Percentiles rank a stretch among this genome's conserved stretches.
Conservation (phyloP, 2,797 vertebrate species). For the Podarcis lilfordi region DNA sequence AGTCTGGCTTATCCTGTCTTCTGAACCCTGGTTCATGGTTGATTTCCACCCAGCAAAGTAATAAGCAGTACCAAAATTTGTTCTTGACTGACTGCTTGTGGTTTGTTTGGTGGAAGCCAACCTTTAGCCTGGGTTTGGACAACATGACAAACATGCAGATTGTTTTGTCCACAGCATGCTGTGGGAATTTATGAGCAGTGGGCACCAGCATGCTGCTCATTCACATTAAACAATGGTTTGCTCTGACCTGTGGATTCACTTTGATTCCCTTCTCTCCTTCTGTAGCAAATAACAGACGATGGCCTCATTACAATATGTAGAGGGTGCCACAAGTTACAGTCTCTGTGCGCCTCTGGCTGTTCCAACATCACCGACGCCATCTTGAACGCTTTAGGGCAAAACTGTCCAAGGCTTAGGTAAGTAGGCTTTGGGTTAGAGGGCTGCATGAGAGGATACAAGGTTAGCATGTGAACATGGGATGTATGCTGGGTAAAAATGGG, state of each 20-base stretch:
- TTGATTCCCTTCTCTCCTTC: slow-evolving; percentile 33
- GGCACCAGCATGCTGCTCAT: too few relatives aligned
- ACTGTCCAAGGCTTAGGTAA: slow-evolving; percentile 95
- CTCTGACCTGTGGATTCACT: background rate
- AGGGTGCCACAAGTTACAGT: slow-evolving; percentile 95
- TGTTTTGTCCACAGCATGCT: too few relatives aligned
- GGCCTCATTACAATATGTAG: slow-evolving; percentile 98
- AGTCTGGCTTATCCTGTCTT: too few relatives aligned
- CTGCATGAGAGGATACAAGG: background rate
- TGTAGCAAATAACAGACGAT: slow-evolving; percentile 98
- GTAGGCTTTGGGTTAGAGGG: background rate
- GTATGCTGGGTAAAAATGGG: background rate
- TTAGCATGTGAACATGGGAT: background rate
- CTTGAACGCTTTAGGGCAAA: slow-evolving; percentile 95
- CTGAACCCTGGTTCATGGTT: too few relatives aligned
- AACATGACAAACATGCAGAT: too few relatives aligned
- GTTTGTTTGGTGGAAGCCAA: too few relatives aligned
- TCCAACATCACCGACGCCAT: slow-evolving; percentile 98
- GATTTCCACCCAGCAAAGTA: too few relatives aligned
- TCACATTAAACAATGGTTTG: too few relatives aligned
- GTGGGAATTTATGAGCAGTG: too few relatives aligned
- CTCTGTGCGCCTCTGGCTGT: slow-evolving; percentile 96
- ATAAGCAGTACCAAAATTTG: too few relatives aligned
- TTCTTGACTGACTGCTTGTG: too few relatives aligned
- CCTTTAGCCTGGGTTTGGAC: too few relatives aligned